These are phyloP conservation scores for Adelosebastes latens DNA, from an alignment of 2,797 vertebrate genomes.

Conservation along the genomic window DNA sequence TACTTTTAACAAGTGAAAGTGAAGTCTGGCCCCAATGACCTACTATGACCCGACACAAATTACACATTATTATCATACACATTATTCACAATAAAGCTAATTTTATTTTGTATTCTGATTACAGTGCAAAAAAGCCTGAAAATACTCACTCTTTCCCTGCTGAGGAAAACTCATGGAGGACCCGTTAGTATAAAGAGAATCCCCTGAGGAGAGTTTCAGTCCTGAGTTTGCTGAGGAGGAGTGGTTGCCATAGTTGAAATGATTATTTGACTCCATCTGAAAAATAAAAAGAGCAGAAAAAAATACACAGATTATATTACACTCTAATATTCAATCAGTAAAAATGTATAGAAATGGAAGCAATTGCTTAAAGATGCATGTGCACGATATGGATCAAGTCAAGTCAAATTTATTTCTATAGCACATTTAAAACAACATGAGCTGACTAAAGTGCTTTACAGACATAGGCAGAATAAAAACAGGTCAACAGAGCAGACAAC, in stretches of 20 bases:
- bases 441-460: too few species aligned
- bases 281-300: background rate
- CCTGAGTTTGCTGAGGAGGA: constrained; percentile 94
- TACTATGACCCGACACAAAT: background rate
- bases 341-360: background rate
- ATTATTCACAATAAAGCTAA: background rate
- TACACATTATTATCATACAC: too few species aligned
- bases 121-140: background rate
- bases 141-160: constrained; percentile 93
- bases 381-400: background rate
- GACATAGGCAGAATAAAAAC: too few species aligned
- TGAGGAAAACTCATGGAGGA: constrained; percentile 92
- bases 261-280: constrained; percentile 97
- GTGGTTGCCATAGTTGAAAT: constrained; percentile 93
- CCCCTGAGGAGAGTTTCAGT: constrained; percentile 96
- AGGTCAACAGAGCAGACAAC: too few species aligned
- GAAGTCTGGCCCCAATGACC: background rate
- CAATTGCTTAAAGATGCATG: background rate
- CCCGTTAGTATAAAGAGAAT: constrained; percentile 92
- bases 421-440: too few species aligned
- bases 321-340: background rate
- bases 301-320: background rate
- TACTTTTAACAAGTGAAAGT: background rate
- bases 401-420: too few species aligned
- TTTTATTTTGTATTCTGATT: background rate